Percentiles rank a stretch among this genome's conserved stretches.
Evolutionary conservation across 2,888 invertebrate species (phyloP).

Genomic region (Matsumyia berberina): DNA sequence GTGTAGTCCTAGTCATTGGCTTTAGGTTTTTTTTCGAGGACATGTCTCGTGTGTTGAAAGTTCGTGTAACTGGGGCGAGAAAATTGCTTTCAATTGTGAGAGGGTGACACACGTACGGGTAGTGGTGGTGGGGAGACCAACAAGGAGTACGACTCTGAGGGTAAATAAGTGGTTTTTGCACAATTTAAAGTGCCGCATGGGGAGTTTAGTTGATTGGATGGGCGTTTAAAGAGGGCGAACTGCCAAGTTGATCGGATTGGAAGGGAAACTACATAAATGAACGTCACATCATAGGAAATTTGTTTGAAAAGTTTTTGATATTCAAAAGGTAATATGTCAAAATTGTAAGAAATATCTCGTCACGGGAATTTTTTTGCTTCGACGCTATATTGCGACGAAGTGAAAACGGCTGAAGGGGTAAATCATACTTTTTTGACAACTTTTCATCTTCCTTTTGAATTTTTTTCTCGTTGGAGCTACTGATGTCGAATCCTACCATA

Average conservation of each 20-base stretch:
- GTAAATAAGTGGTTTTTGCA: constrained; percentile 71
- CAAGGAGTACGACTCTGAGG: constrained; percentile 22
- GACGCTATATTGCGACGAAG: too few species aligned
- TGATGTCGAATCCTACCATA: too few species aligned
- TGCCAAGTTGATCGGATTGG: neutral
- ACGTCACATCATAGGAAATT: constrained; percentile 1
- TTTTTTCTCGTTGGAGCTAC: too few species aligned
- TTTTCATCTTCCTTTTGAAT: too few species aligned
- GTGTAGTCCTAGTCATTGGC: constrained; percentile 62
- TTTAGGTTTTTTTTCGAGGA: constrained; percentile 31
- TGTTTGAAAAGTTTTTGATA: neutral
- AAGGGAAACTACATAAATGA: neutral
- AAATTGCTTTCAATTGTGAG: constrained; percentile 74
- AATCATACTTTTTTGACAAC: too few species aligned
- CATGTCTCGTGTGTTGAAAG: constrained; percentile 65
- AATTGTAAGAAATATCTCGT: too few species aligned
- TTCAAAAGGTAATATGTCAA: neutral
- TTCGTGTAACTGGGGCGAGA: constrained; percentile 73
- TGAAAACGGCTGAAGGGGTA: too few species aligned
- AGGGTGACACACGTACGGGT: constrained; percentile 39
- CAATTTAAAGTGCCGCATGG: constrained; percentile 65
- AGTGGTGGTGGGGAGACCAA: neutral
- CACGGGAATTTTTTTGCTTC: too few species aligned
- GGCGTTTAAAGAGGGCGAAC: constrained; percentile 2
- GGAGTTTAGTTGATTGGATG: constrained; percentile 7